Conservation (phyloP, 2,797 vertebrate genomes). For the Rhinichthys osculus region DNA sequence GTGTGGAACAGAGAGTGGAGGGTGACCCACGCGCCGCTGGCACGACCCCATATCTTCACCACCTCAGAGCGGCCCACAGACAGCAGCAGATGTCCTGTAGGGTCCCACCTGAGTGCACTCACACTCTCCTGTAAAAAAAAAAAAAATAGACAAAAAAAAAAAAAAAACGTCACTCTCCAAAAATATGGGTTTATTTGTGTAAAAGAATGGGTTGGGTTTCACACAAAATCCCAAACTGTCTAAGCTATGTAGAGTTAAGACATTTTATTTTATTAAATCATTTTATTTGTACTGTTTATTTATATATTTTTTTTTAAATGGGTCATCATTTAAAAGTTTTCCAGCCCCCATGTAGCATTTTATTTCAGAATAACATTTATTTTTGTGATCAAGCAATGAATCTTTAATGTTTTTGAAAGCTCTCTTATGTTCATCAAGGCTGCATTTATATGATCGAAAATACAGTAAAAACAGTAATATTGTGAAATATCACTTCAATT, state of each 20-base stretch:
- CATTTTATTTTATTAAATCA: not conserved
- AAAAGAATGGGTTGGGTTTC: not conserved
- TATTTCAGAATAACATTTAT: not conserved
- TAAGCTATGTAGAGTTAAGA: not conserved
- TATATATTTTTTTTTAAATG: no score
- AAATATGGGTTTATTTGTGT: not conserved
- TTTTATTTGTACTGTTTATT: not conserved
- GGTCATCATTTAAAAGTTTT: not conserved
- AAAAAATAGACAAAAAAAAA: slow-evolving; percentile 12
- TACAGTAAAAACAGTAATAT: not conserved
- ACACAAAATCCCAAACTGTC: slow-evolving; percentile 3
- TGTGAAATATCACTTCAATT: not conserved
- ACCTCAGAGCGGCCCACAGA: slow-evolving; percentile 77
- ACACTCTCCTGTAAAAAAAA: slow-evolving; percentile 72
- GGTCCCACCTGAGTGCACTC: slow-evolving; percentile 80
- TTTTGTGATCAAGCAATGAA: not conserved
- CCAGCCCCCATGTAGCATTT: not conserved
- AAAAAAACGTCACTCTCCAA: not conserved
- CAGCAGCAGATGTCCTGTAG: slow-evolving; percentile 81
- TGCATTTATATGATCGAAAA: not conserved
- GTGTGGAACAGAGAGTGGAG: slow-evolving; percentile 79
- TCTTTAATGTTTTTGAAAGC: not conserved
- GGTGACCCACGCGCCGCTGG: slow-evolving; percentile 73
- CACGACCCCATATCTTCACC: slow-evolving; percentile 78
- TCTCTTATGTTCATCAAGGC: not conserved